Conservation (phyloP, 2,797 vertebrate species). For the Limnodromus scolopaceus region DNA sequence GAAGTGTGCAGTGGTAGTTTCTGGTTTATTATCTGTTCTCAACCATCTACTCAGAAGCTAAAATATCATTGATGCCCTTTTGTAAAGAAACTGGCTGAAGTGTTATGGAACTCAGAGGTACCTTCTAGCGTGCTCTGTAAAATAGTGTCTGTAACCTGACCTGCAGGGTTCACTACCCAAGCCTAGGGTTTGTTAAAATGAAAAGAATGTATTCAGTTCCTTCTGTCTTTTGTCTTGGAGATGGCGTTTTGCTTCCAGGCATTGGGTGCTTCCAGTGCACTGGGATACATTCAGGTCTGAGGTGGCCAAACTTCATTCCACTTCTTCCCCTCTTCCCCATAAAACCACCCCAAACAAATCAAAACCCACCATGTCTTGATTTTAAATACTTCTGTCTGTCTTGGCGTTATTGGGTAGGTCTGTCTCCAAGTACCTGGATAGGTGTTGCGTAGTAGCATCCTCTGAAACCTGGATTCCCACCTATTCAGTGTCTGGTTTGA, state of each 20-base stretch:
- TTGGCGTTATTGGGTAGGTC: neutral
- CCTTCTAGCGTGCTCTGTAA: neutral
- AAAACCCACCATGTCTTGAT: neutral
- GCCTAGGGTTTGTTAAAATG: neutral
- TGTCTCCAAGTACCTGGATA: accelerated
- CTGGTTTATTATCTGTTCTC: neutral
- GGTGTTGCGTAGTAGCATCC: neutral
- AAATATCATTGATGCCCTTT: neutral
- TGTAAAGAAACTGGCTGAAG: neutral
- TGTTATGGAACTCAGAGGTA: neutral
- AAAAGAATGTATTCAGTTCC: neutral
- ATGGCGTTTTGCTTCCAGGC: neutral
- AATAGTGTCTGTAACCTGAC: neutral
- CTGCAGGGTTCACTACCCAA: neutral
- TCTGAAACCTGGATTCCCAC: neutral
- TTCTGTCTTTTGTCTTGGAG: neutral
- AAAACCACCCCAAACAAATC: too few species aligned
- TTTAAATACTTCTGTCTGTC: neutral
- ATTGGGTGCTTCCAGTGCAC: neutral
- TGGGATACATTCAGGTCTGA: neutral
- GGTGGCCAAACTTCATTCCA: neutral
- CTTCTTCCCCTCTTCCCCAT: neutral
- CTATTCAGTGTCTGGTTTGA: too few species aligned
- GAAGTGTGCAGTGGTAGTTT: neutral
- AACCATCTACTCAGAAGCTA: neutral